Percentiles rank a stretch among this genome's conserved stretches.
Conservation (phyloP, 2,797 vertebrate genomes). For the Babyrousa celebensis region DNA sequence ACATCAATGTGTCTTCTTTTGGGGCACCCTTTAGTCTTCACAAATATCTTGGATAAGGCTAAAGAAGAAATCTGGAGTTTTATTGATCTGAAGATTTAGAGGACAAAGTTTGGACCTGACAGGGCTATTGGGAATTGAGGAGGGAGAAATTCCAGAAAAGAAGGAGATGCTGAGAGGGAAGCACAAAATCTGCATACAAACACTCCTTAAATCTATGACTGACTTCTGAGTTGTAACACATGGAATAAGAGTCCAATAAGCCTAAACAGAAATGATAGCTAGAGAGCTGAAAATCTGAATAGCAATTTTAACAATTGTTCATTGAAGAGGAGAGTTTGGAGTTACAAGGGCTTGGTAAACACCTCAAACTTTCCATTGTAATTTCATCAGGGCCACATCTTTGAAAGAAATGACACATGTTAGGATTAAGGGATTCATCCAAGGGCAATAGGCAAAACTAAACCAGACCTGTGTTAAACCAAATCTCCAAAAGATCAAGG, state of each 20-base stretch:
- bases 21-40: neutral
- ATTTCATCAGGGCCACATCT: neutral
- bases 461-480: neutral
- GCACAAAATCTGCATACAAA: neutral
- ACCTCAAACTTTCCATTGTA: neutral
- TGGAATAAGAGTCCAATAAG: neutral
- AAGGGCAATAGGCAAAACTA: conserved; percentile 34
- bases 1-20: neutral
- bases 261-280: neutral
- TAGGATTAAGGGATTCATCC: neutral
- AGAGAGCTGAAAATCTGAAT: neutral
- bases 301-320: conserved; percentile 39
- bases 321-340: neutral
- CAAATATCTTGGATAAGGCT: neutral
- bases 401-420: conserved; percentile 27
- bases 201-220: conserved; percentile 30
- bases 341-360: neutral
- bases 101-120: neutral
- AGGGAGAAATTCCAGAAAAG: neutral
- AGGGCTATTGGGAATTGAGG: neutral
- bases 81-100: conserved; percentile 61
- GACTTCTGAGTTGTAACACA: conserved; percentile 14
- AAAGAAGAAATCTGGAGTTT: neutral
- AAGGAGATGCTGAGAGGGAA: neutral
- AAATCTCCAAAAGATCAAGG: neutral